These are phyloP conservation scores for Simalia tracyae DNA, from an alignment of 2,797 vertebrate species.

Conservation along the genomic window DNA sequence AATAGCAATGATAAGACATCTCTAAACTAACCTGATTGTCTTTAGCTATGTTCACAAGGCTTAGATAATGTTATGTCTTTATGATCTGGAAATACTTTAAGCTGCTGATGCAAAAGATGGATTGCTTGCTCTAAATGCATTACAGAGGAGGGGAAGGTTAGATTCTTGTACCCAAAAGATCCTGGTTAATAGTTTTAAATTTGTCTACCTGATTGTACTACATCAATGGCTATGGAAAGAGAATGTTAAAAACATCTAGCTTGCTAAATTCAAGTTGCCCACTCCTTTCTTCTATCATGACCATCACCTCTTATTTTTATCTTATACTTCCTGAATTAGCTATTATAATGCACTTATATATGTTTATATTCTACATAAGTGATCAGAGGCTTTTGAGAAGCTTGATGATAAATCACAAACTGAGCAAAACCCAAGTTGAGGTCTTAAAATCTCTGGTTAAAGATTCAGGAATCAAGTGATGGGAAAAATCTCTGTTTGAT, in stretches of 20 bases:
- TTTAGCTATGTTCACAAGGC: not conserved
- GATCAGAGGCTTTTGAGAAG: not conserved
- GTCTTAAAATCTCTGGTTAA: not conserved
- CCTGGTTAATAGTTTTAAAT: not conserved
- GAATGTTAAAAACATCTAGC: not conserved
- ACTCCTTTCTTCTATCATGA: not conserved
- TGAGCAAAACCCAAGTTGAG: not conserved
- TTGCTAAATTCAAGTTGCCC: not conserved
- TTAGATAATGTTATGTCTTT: not conserved
- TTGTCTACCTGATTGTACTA: not conserved
- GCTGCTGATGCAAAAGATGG: too few species aligned
- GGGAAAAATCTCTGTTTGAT: not conserved
- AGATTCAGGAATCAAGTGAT: not conserved
- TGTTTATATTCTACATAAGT: not conserved
- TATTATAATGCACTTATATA: not conserved
- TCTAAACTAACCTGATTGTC: not conserved
- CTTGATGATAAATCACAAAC: not conserved
- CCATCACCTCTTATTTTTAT: not conserved
- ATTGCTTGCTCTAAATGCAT: not conserved
- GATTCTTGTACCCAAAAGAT: not conserved
- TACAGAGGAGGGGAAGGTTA: not conserved
- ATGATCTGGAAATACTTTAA: not conserved
- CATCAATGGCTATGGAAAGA: not conserved
- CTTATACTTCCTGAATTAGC: not conserved
- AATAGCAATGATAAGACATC: not conserved